A percentile compares a stretch with the other conserved stretches of the same genome.
These are phyloP conservation scores for Pharmacophagus antenor DNA, from an alignment of 2,888 invertebrate genomes.

Conservation along the genomic window DNA sequence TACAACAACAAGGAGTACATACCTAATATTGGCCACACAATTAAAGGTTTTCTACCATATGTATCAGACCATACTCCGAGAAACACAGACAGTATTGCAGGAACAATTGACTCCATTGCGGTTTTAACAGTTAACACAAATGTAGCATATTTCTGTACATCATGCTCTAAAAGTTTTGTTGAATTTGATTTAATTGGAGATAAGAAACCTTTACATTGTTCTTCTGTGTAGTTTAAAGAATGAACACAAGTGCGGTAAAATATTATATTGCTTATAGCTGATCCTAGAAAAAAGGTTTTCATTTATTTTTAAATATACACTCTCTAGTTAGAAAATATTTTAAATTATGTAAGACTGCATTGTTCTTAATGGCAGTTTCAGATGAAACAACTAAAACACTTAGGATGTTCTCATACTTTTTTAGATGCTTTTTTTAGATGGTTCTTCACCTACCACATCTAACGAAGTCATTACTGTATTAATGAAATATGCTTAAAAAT, in stretches of 20 bases:
- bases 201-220: constrained; percentile 81
- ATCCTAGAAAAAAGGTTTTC: constrained; percentile 58
- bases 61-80: constrained; percentile 91
- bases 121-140: constrained; percentile 82
- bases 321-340: background rate
- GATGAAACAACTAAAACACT: too few relatives aligned
- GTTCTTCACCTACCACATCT: too few relatives aligned
- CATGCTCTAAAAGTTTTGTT: constrained; percentile 63
- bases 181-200: constrained; percentile 73
- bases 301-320: background rate
- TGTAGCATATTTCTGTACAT: constrained; percentile 84
- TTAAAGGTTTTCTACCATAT: constrained; percentile 86
- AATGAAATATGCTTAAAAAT: too few relatives aligned
- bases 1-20: constrained; percentile 37
- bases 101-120: constrained; percentile 83
- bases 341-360: too few relatives aligned
- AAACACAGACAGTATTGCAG: constrained; percentile 85
- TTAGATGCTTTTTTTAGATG: too few relatives aligned
- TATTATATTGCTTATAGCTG: constrained; percentile 83
- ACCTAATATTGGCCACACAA: constrained; percentile 84
- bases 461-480: too few relatives aligned
- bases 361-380: too few relatives aligned
- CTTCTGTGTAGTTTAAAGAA: constrained; percentile 76
- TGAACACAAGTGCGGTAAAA: constrained; percentile 85
- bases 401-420: too few relatives aligned